Conservation (phyloP, 2,888 invertebrate species). For the Chalcis sispes region DNA sequence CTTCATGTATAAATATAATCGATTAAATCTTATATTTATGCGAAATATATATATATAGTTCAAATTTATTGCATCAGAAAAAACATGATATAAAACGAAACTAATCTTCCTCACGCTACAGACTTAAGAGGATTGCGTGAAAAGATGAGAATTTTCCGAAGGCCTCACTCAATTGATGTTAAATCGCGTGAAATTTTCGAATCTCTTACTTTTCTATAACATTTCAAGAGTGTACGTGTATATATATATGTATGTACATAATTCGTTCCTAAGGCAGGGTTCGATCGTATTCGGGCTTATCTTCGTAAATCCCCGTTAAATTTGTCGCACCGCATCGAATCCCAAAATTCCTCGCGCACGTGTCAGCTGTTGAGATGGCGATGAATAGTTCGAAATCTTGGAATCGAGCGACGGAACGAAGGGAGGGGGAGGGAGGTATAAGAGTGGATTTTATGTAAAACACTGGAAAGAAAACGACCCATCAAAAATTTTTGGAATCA, state of each 20-base stretch:
- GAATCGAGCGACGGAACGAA: not conserved
- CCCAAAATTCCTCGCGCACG: constrained; percentile 1
- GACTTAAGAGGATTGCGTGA: constrained; percentile 31
- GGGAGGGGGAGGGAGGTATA: not conserved
- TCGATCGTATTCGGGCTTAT: constrained; percentile 63
- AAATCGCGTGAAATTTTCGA: not conserved
- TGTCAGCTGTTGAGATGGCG: constrained; percentile 2
- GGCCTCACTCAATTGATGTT: not conserved
- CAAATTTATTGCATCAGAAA: not conserved
- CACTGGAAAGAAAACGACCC: not conserved
- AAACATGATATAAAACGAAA: constrained; percentile 25
- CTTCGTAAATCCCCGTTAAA: constrained; percentile 66
- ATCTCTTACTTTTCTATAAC: too few species aligned
- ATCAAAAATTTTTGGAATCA: constrained; percentile 49
- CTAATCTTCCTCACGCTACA: constrained; percentile 24
- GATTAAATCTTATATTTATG: constrained; percentile 5
- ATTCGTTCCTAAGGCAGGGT: not conserved
- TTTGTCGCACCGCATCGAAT: constrained; percentile 56
- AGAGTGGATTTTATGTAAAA: constrained; percentile 37
- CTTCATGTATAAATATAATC: not conserved
- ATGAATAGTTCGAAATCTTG: not conserved
- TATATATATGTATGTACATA: too few species aligned
- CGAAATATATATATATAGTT: not conserved
- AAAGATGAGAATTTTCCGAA: constrained; percentile 10
- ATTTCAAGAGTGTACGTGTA: not conserved